phyloP scores from a whole-genome alignment of 2,888 invertebrate species.

The Torymus aiolomorphi region DNA sequence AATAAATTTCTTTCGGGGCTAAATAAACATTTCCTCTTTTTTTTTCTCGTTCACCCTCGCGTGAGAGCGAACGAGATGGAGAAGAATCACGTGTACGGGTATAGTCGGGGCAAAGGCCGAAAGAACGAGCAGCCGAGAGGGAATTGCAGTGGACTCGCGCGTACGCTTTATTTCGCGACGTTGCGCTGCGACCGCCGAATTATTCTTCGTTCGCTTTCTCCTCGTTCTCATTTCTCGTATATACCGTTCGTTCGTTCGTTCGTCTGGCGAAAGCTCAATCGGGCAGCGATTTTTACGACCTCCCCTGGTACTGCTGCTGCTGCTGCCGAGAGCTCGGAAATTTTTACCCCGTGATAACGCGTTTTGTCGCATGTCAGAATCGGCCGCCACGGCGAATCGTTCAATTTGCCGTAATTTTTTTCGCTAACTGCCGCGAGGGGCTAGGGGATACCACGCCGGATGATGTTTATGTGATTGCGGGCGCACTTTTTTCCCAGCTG shows the following conservation, averaged over 20 bases:
- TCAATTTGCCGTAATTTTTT: constrained; percentile 34
- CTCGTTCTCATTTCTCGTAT: background rate
- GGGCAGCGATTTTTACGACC: constrained; percentile 35
- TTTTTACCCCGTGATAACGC: constrained; percentile 27
- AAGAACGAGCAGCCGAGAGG: background rate
- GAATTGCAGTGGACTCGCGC: constrained; percentile 4
- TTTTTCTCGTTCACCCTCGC: too few species aligned
- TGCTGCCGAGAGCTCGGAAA: constrained; percentile 10
- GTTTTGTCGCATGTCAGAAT: constrained; percentile 27
- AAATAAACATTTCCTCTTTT: constrained; percentile 28
- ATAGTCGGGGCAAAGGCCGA: too few species aligned
- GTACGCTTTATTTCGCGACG: constrained; percentile 29
- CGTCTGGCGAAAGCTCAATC: constrained; percentile 27
- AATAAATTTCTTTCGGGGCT: constrained; percentile 17
- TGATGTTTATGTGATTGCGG: too few species aligned
- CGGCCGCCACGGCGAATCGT: constrained; percentile 25
- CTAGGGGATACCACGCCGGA: too few species aligned
- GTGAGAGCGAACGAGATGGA: background rate
- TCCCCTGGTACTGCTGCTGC: background rate
- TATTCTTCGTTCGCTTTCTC: constrained; percentile 29
- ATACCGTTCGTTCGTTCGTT: background rate
- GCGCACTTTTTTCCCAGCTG: too few species aligned
- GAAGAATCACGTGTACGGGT: too few species aligned
- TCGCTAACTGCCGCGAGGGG: background rate
- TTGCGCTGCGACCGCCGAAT: constrained; percentile 18